phyloP scores from a whole-genome alignment of 1,140 invertebrate genomes.

The Latrodectus geometricus region DNA sequence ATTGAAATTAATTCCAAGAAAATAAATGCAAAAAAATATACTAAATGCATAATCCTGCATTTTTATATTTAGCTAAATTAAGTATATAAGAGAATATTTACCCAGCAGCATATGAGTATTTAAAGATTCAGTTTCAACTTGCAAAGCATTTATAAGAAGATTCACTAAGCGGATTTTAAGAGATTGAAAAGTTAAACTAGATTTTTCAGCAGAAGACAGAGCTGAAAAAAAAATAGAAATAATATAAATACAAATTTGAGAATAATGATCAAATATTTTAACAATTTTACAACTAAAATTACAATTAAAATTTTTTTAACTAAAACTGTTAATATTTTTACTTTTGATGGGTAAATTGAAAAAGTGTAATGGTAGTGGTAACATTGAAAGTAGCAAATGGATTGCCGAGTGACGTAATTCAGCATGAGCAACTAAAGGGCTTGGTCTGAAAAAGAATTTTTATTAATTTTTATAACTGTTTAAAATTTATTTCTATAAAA shows the following conservation, averaged over 20 bases:
- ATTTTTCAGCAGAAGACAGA: conserved; percentile 58
- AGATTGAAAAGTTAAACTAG: conserved; percentile 79
- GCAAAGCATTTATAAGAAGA: conserved; percentile 85
- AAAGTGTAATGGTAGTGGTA: conserved; percentile 92
- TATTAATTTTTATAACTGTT: no score
- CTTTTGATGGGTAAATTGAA: conserved; percentile 73
- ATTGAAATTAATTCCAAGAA: no score
- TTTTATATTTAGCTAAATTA: background rate
- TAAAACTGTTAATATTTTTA: conserved; percentile 66
- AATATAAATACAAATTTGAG: background rate
- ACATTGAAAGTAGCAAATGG: conserved; percentile 87
- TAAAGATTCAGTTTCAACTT: conserved; percentile 85
- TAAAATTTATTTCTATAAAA: no score
- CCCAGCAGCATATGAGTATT: conserved; percentile 91
- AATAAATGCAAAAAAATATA: no score
- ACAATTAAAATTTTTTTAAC: background rate
- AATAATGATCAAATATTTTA: background rate
- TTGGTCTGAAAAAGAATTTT: conserved; percentile 26
- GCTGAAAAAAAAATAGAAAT: conserved; percentile 64
- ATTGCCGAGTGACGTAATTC: conserved; percentile 91
- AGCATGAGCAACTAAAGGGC: conserved; percentile 68
- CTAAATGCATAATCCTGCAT: no score
- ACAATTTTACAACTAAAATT: background rate
- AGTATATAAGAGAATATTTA: background rate
- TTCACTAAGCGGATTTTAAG: conserved; percentile 86